Evolutionary conservation across 2,888 invertebrate genomes (phyloP).

Genomic region (Coelogynopora nodosa): DNA sequence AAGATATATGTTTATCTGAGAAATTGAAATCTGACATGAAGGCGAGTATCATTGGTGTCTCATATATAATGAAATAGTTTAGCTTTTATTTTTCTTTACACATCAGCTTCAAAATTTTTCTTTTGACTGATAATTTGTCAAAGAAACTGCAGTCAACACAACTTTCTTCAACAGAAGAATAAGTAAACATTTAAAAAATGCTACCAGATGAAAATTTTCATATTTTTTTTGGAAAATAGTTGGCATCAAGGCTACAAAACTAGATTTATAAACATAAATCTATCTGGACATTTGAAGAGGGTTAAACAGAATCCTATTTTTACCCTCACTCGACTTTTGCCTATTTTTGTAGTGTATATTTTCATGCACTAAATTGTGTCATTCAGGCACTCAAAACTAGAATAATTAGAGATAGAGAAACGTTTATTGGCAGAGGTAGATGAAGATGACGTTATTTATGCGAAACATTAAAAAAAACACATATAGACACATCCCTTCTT

Average conservation of each 20-base stretch:
- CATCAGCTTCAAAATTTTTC: neutral
- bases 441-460: neutral
- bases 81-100: neutral
- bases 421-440: neutral
- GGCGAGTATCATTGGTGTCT: neutral
- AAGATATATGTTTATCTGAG: neutral
- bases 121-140: neutral
- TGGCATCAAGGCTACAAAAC: neutral
- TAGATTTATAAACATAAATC: neutral
- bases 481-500: neutral
- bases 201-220: neutral
- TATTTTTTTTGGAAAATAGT: neutral
- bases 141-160: neutral
- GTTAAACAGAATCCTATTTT: neutral
- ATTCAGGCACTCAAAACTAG: neutral
- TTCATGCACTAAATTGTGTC: neutral
- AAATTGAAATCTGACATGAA: neutral
- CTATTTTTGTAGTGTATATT: neutral
- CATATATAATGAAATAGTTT: neutral
- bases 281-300: neutral
- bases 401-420: neutral
- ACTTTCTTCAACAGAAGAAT: neutral
- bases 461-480: neutral
- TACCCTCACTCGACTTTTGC: neutral
- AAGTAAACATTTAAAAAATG: neutral